These are phyloP conservation scores for Yponomeuta plumbellus DNA, from an alignment of 2,888 invertebrate species.

Conservation along the genomic window DNA sequence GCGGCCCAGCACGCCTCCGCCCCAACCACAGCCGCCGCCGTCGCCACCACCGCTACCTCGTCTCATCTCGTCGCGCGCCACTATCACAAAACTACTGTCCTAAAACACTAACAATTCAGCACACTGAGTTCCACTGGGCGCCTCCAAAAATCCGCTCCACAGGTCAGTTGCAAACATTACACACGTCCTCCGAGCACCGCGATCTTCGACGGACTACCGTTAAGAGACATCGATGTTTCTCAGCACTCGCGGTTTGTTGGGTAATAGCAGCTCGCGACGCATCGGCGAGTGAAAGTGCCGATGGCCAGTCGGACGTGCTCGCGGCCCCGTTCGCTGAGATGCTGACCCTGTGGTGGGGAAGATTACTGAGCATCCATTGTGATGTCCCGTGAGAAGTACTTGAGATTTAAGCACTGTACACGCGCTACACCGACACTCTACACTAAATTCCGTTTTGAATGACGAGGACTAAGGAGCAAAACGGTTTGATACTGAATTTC, in stretches of 20 bases:
- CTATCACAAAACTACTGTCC: conserved; percentile 37
- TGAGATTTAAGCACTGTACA: background rate
- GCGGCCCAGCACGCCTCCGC: conserved; percentile 65
- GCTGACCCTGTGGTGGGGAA: conserved; percentile 35
- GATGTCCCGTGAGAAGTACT: conserved; percentile 1
- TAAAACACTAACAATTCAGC: conserved; percentile 7
- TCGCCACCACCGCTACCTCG: conserved; percentile 62
- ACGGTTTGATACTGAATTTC: background rate
- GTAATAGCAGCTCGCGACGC: conserved; percentile 50
- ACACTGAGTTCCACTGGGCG: conserved; percentile 34
- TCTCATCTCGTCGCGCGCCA: conserved; percentile 61
- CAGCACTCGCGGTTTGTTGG: conserved; percentile 41
- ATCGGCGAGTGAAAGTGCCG: conserved; percentile 68
- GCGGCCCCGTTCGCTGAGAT: conserved; percentile 38
- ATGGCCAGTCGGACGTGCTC: conserved; percentile 44
- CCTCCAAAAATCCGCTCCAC: background rate
- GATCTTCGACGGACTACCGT: conserved; percentile 43
- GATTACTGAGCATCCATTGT: conserved; percentile 15
- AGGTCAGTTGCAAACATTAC: background rate
- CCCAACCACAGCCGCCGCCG: conserved; percentile 64
- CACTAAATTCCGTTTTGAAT: background rate
- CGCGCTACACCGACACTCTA: background rate
- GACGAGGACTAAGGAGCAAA: background rate
- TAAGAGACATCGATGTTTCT: conserved; percentile 36
- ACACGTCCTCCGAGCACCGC: conserved; percentile 30